Base-by-base conservation (phyloP, 2,797 vertebrate species). In the Eptatretus atami region DNA sequence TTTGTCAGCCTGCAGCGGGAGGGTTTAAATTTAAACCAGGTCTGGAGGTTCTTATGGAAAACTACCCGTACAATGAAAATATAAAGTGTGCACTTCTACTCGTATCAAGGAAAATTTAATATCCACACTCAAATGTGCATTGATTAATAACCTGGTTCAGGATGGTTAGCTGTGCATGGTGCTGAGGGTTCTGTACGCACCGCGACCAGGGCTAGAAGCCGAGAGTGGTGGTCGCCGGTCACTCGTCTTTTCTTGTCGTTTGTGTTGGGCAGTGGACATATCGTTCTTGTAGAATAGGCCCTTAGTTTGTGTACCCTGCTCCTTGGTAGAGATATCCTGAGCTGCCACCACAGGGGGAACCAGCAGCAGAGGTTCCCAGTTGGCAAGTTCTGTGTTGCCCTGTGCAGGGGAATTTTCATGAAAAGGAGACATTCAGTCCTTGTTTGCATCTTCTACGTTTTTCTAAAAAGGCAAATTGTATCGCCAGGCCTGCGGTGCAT, bases 241-340 rank as follows among this genome's bases (percentile, higher is more conserved):
- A 55, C 74, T 80, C 72, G 69, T 76, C 52, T 71, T 73, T 69
- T 77, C 77, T 70, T 76, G 69, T 54, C 71, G 77, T 71, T 72
- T 74, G 66, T 73, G 71, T 63, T 76, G 73, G 61, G 69, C 73
- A 54, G 66, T 66, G 54, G 70, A 69, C 69, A 81, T 77, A 67
- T 78, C 72, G 60, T 78, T 71, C 68, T 73, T 78, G 71, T 81
- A 92, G 74, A 83, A 87, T 44, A 93, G 76, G 65, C 86, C 84
- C 9, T 73, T 64, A 0, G 86, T 93, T 73, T 95, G 86, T 1
- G 86, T 88, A 69, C 74, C 71, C 64, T 65, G 70, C 15, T 87
- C 76, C 63, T 71, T 71, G 64, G 63, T 72, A 53, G 52, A 68
- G 68, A 52, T 67, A 53, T 64, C 2, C 66, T 67, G 65, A 19